These are phyloP conservation scores for Buceros bicornis DNA, from an alignment of 2,797 vertebrate species.

Conservation along the genomic window DNA sequence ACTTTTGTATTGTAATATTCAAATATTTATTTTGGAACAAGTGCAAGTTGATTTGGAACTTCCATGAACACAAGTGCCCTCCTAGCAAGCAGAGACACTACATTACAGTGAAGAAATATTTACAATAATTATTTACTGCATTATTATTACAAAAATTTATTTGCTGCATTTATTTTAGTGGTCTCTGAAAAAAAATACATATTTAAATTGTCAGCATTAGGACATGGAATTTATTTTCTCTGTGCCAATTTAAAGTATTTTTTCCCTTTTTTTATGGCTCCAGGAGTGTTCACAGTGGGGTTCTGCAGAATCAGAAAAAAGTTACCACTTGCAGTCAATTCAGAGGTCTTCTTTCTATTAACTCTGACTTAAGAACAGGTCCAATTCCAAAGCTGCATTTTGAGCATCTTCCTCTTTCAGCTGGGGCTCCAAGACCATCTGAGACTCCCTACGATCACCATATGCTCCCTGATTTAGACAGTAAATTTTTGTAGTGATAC, in stretches of 20 bases:
- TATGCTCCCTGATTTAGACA: neutral
- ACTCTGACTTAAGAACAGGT: neutral
- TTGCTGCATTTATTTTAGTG: conserved; percentile 13
- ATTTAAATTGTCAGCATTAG: conserved; percentile 40
- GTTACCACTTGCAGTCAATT: neutral
- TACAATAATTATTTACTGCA: neutral
- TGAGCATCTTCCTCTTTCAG: neutral
- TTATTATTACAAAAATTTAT: neutral
- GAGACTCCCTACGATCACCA: neutral
- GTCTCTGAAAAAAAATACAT: neutral
- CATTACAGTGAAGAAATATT: conserved; percentile 13
- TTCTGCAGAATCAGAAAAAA: conserved; percentile 24
- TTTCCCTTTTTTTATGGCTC: neutral
- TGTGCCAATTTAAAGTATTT: neutral
- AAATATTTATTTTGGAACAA: conserved; percentile 12
- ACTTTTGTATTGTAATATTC: neutral
- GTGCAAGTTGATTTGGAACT: neutral
- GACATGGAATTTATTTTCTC: conserved; percentile 49
- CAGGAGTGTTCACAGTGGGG: conserved; percentile 40
- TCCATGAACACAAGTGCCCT: conserved; percentile 2
- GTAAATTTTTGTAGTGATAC: neutral
- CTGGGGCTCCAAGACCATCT: neutral
- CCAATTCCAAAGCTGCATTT: neutral
- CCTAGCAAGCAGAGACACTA: neutral
- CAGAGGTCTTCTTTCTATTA: neutral